Evolutionary conservation across 2,113 vertebrate species (phyloP), one percentile per base, ranked within the genome.

Genomic region (Mustelus asterias): DNA sequence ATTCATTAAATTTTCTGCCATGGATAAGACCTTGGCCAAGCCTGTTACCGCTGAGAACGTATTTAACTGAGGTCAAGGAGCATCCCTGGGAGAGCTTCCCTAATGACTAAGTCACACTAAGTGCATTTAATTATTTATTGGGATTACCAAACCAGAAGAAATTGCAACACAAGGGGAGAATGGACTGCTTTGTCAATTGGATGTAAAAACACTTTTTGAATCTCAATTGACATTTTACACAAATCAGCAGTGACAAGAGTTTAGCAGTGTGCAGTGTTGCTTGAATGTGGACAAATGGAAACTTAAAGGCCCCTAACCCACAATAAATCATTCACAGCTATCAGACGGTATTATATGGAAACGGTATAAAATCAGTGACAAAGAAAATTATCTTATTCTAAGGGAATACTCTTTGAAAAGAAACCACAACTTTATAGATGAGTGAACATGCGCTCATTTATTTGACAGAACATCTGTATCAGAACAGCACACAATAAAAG

Each of bases 121-220:
- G 96, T 97, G 97, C 94, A 96, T 97, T 98, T 97, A 98, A 98
- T 98, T 98, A 98, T 98, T 98, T 97, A 98, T 95, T 18, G 44
- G 69, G 44, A 72, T 54, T 95, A 72, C 94, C 72, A 95, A 95
- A 96, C 80, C 95, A 93, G 93, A 96, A 96, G 97, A 94, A 88
- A 96, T 96, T 8, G 24, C 96, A 96, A 44, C 83, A 96, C 96
- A 97, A 96, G 96, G 96, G 96, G 97, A 96, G 97, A 96, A 96
- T 94, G 18, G 60, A 97, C 96, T 96, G 96, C 88, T 96, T 97
- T 97, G 96, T 97, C 97, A 97, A 97, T 96, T 97, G 96, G 96
- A 97, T 97, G 20, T 90, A 96, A 97, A 97, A 97, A 95, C 83
- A 60, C 54, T 26, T n/a, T 96, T 95, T 96, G 96, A 97, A 97